Evolutionary conservation across 2,797 vertebrate genomes (phyloP), one percentile per base, ranked within the genome.

Genomic region (Falco peregrinus): DNA sequence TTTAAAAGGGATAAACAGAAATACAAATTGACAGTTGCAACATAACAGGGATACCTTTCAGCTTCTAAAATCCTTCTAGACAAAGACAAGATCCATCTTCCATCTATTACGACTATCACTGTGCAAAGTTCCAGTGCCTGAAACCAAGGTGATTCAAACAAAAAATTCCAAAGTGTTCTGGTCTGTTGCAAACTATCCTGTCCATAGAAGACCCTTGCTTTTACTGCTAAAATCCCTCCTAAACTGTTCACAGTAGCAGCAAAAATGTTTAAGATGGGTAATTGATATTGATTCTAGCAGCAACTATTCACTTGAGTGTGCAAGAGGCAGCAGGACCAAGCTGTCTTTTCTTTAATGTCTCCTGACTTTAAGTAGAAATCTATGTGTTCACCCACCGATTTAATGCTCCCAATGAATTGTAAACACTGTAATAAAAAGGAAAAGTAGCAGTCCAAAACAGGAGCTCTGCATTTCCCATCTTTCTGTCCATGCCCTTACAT

Each of bases 241-340:
- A 87, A 85, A 18, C 16, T 21, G 26, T 25, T 74, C 56, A 83
- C 19, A 68, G 13, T 15, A 78, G 22, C 31, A 60, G 45, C 20
- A 87, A 84, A 90, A 93, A 47, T 16, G 29, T 68, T 84, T 71
- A 54, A 71, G 29, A 11, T 39, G 8, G 10, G 35, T 73, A 94
- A 82, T 29, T 61, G 24, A 51, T 89, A 89, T 47, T 76, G 93
- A 96, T 93, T 89, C 76, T 82, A 90, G 21, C 45, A 84, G 37
- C 31, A 78, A 35, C 53, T 78, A 50, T 71, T 88, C 86, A 81
- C 37, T 56, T 92, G 33, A 69, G 51, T 4, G 1, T 65, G 50
- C 53, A 81, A 89, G 65, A 88, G 10, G 18, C n/a, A 87, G 41
- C 56, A 75, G 25, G 25, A 71, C 5, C 8, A 92, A 74, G 63